These are phyloP conservation scores for Mystacornis crossleyi DNA, from an alignment of 2,113 vertebrate species.

Conservation along the genomic window DNA sequence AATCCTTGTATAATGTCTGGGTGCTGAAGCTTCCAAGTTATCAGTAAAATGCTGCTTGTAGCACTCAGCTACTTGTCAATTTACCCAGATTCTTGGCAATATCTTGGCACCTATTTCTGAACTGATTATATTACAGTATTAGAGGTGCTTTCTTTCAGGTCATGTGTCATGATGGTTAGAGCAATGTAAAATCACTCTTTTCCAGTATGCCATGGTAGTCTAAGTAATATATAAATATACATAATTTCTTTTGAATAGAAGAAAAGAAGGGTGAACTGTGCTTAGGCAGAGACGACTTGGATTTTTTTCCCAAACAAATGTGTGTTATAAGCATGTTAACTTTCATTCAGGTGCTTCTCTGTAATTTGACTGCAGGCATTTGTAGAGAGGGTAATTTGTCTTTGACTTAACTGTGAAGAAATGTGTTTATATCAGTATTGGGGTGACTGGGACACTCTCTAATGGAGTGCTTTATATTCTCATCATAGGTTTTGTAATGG, in stretches of 20 bases:
- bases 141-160: background rate
- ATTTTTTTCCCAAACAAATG: background rate
- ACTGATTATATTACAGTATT: background rate
- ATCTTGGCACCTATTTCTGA: background rate
- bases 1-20: background rate
- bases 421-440: background rate
- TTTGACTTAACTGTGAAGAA: background rate
- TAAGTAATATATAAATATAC: background rate
- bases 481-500: background rate
- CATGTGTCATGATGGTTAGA: background rate
- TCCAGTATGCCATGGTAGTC: background rate
- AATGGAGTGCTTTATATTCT: conserved; percentile 8
- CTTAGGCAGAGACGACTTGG: background rate
- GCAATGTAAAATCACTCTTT: background rate
- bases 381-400: background rate
- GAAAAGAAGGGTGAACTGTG: background rate
- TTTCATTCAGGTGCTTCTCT: background rate
- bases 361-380: background rate
- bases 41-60: background rate
- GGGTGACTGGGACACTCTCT: background rate
- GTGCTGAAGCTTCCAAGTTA: conserved; percentile 10
- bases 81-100: conserved; percentile 12
- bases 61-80: background rate
- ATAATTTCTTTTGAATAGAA: background rate
- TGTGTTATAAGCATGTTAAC: background rate